Evolutionary conservation across 2,113 vertebrate species (phyloP).

Genomic region (Nematolebias whitei): DNA sequence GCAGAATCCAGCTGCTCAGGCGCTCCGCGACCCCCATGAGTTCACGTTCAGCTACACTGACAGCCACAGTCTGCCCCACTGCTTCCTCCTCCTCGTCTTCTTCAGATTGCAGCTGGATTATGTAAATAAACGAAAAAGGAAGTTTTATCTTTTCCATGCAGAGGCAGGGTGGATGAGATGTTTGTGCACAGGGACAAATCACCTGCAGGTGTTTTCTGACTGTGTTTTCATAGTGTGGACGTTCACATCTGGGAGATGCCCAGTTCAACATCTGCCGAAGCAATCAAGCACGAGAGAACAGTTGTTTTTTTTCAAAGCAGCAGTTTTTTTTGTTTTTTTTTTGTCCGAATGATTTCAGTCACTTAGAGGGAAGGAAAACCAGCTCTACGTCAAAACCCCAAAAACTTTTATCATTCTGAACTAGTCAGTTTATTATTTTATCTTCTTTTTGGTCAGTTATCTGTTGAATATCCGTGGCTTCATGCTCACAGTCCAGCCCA

Average conservation of each 20-base stretch:
- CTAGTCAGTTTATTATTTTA: too few species aligned
- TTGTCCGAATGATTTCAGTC: background rate
- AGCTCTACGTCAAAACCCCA: background rate
- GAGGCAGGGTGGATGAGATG: background rate
- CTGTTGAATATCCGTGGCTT: background rate
- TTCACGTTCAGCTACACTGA: conserved; percentile 36
- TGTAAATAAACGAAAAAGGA: conserved; percentile 55
- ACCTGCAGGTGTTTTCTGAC: background rate
- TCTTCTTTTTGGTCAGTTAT: too few species aligned
- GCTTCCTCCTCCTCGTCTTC: conserved; percentile 41
- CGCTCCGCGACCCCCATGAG: conserved; percentile 5
- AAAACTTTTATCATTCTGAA: background rate
- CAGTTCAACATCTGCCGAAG: conserved; percentile 27
- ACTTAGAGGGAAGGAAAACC: background rate
- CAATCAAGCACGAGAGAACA: conserved; percentile 6
- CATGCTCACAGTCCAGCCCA: too few species aligned
- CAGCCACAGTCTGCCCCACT: conserved; percentile 45
- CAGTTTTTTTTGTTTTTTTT: background rate
- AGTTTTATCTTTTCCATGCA: conserved; percentile 20
- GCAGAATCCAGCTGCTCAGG: conserved; percentile 42
- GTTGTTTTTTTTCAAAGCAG: background rate
- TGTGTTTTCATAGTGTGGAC: background rate
- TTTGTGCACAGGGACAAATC: background rate
- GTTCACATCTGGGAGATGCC: background rate
- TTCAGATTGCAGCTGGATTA: conserved; percentile 55